Conservation (phyloP, 1,140 invertebrate genomes). For the Sycophaga agraensis region DNA sequence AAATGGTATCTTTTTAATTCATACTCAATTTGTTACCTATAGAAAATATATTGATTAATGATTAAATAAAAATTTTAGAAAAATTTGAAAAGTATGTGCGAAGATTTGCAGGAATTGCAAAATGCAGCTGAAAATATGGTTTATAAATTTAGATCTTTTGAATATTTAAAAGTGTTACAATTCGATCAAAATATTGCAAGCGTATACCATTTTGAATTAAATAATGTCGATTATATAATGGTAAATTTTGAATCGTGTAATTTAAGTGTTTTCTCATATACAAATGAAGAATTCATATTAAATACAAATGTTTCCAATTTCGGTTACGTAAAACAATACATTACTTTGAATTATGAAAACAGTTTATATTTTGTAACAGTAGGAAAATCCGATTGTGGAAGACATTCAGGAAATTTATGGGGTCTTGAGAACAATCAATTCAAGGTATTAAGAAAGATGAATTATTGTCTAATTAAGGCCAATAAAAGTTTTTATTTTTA, state of each 20-base stretch:
- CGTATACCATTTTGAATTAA: slow-evolving; percentile 42
- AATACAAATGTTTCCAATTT: slow-evolving; percentile 32
- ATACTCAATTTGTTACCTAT: neutral
- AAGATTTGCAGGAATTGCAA: slow-evolving; percentile 39
- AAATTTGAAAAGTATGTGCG: slow-evolving; percentile 41
- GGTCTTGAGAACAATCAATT: slow-evolving; percentile 37
- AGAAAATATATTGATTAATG: slow-evolving; percentile 4
- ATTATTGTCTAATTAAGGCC: neutral
- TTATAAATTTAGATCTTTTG: slow-evolving; percentile 54
- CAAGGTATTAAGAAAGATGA: neutral
- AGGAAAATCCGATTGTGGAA: slow-evolving; percentile 31
- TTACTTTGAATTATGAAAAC: slow-evolving; percentile 36
- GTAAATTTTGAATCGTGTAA: slow-evolving; percentile 45
- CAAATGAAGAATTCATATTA: slow-evolving; percentile 31
- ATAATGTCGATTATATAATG: slow-evolving; percentile 45
- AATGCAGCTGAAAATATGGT: slow-evolving; percentile 42
- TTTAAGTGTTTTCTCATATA: slow-evolving; percentile 36
- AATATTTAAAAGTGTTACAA: slow-evolving; percentile 45
- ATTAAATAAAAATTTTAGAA: slow-evolving; percentile 31
- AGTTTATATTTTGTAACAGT: slow-evolving; percentile 47
- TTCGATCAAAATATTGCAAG: slow-evolving; percentile 42
- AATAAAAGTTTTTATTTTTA: neutral
- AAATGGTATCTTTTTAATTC: slow-evolving; percentile 38
- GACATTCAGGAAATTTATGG: slow-evolving; percentile 49
- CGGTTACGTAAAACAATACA: slow-evolving; percentile 43